Conservation (phyloP, 1,140 invertebrate species). For the Platyscapa corneri region DNA sequence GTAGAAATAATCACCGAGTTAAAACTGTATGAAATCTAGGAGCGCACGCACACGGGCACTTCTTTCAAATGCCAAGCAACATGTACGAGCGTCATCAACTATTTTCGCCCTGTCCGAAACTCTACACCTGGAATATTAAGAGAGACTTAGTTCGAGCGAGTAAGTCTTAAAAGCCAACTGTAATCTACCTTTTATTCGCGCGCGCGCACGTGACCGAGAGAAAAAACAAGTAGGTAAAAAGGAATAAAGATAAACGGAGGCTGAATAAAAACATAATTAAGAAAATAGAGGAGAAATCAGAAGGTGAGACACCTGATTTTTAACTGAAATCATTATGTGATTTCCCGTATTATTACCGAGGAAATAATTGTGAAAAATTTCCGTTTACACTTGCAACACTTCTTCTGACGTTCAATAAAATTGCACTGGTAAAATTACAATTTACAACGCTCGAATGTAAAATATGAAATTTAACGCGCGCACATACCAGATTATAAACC, state of each 20-base stretch:
- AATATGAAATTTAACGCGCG: too few relatives aligned
- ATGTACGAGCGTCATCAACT: background rate
- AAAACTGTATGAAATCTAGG: too few relatives aligned
- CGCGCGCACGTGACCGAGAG: background rate
- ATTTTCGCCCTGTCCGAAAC: constrained; percentile 16
- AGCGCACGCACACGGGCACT: background rate
- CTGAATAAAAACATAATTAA: background rate
- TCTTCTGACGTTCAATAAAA: background rate
- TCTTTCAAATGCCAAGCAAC: constrained; percentile 10
- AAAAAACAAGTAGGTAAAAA: background rate
- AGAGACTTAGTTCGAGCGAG: constrained; percentile 15
- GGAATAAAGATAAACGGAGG: background rate
- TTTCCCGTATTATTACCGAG: background rate
- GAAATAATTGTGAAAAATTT: background rate
- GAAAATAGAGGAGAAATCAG: background rate
- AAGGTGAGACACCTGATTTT: background rate
- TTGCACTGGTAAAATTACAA: background rate
- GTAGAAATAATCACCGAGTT: too few relatives aligned
- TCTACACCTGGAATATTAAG: constrained; percentile 35
- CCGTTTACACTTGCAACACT: background rate
- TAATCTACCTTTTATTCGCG: constrained; percentile 35
- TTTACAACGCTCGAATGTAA: background rate
- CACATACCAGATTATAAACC: too few relatives aligned
- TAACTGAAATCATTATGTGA: background rate
- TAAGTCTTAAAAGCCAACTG: constrained; percentile 35